Evolutionary conservation across 2,888 invertebrate species (phyloP), one percentile per base, ranked within the genome.

Genomic region (Malthinus flaveolus): DNA sequence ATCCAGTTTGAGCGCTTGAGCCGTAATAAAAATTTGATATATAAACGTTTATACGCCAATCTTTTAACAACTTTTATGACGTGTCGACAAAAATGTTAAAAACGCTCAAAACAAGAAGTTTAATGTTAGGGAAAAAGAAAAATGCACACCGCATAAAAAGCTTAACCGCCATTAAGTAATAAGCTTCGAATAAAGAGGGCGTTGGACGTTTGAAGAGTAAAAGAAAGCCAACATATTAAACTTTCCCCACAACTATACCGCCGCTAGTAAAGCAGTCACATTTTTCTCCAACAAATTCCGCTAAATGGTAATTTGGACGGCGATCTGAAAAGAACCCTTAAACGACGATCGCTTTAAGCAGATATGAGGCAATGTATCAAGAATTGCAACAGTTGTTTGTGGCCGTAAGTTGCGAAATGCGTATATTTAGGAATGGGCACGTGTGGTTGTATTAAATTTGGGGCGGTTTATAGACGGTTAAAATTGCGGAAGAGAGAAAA

Each of bases 341-440:
- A 59, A 54, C 45, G 45, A 49, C 53, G 32, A 52, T 49, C 49
- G 49, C 44, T 59, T 49, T 59, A 59, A 49, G 59, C 35, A 59
- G 59, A 59, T 50, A 50, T 36, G 59, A 59, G 49, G 54, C 50
- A 50, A 59, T 59, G 59, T 47, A 61, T 61, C 56, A 59, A 54
- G 56, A 60, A 62, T 59, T 53, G 65, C 65, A 65, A 65, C 65
- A 65, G 65, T 65, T 65, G 65, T 65, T 63, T 51, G 59, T 65
- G 59, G 63, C 59, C 59, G 59, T 49, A 45, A 33, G 49, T 55
- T 3, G 23, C 5, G 5, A 23, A 23, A 23, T 2, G 23, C 3
- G 5, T 23, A 5, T n/a, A n/a, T n/a, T n/a, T 23, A 23, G 23
- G 23, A 23, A 23, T 23, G 5, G 23, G 23, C 23, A 23, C 13